Conservation (phyloP, 2,888 invertebrate genomes). For the Quadroppia sp. region DNA sequence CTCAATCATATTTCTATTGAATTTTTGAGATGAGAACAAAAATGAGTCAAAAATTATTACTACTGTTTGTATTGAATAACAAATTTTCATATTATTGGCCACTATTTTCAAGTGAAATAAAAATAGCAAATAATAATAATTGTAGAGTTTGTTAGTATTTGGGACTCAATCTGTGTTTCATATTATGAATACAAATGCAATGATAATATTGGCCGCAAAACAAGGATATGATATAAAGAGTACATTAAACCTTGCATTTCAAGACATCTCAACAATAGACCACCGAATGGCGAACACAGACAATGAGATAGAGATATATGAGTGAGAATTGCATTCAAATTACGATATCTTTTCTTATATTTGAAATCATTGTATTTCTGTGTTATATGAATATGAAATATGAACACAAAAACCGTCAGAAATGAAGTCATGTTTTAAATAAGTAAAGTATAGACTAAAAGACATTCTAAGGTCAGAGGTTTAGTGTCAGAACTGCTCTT, state of each 20-base stretch:
- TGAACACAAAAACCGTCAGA: not conserved
- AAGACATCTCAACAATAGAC: too few species aligned
- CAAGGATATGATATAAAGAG: not conserved
- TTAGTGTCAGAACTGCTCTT: conserved; percentile 1
- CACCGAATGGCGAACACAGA: conserved; percentile 6
- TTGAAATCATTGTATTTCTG: not conserved
- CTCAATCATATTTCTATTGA: conserved; percentile 4
- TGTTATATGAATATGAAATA: conserved; percentile 19
- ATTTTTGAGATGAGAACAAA: not conserved
- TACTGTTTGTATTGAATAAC: too few species aligned
- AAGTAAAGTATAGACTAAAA: conserved; percentile 20
- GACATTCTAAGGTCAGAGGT: conserved; percentile 1
- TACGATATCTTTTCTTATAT: not conserved
- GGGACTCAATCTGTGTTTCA: too few species aligned
- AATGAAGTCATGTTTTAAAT: conserved; percentile 21
- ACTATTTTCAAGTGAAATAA: too few species aligned
- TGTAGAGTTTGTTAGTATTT: too few species aligned
- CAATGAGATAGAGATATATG: not conserved
- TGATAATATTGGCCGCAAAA: too few species aligned
- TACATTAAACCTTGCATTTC: not conserved
- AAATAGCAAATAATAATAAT: too few species aligned
- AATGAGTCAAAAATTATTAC: too few species aligned
- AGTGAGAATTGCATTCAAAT: not conserved
- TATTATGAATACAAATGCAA: too few species aligned
- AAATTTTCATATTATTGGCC: too few species aligned